Percentiles rank a stretch among this genome's conserved stretches.
phyloP scores from a whole-genome alignment of 1,140 invertebrate species.

The Cydia amplana region DNA sequence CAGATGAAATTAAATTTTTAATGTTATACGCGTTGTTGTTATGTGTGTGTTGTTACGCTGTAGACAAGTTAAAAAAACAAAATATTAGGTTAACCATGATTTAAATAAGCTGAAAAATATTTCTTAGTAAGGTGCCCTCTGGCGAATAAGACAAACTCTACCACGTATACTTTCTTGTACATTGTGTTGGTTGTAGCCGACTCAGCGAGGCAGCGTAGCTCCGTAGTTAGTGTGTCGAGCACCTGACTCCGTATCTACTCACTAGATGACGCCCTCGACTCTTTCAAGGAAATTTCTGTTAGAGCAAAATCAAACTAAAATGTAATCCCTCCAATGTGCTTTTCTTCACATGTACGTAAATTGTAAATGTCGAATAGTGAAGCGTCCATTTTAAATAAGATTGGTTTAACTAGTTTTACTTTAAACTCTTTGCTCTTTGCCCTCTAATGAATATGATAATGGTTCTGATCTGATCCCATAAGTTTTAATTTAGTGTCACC shows the following conservation, averaged over 20 bases:
- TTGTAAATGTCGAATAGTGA: too few species aligned
- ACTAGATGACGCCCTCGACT: neutral
- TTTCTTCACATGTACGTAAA: too few species aligned
- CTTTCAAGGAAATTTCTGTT: too few species aligned
- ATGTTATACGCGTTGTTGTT: too few species aligned
- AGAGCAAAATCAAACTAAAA: too few species aligned
- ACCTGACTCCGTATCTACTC: neutral
- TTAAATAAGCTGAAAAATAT: too few species aligned
- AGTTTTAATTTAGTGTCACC: slow-evolving; percentile 23
- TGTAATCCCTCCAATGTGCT: neutral
- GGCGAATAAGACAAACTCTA: neutral
- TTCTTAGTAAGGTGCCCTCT: neutral
- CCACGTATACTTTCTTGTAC: neutral
- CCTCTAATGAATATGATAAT: neutral
- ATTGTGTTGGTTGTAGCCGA: neutral
- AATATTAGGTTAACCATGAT: too few species aligned
- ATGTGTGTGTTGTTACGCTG: too few species aligned
- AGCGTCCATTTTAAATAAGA: neutral
- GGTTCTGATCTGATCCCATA: slow-evolving; percentile 3
- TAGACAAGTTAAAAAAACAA: too few species aligned
- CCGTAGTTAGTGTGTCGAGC: neutral
- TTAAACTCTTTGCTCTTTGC: neutral
- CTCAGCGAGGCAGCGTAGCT: neutral
- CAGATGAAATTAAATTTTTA: too few species aligned
- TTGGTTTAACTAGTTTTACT: neutral